Base-by-base conservation (phyloP, 2,113 vertebrate genomes). In the Herpailurus yagouaroundi region DNA sequence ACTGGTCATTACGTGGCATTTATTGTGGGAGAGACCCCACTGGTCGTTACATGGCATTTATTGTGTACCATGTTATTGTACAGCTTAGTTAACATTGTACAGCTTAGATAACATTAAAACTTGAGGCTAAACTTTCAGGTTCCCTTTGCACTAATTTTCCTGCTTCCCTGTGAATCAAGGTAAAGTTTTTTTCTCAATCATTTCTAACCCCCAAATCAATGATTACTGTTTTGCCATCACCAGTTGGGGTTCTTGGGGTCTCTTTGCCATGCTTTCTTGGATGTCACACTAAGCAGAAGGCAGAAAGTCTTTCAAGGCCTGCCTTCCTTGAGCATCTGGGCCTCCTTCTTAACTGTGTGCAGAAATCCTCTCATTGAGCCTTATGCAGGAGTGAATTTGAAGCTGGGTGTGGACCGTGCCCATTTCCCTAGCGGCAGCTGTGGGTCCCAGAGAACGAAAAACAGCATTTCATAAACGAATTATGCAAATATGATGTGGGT, bases 281-380 rank as follows among this genome's bases (percentile, higher is more conserved):
- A 8, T 1, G 1, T 68, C 64, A 66, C 63, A 15, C 12, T 60
- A 33, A 64, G 15, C 0, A 0, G 8, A 21, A 52, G 55, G 27
- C n/a, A n/a, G n/a, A 41, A 82, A 18, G 33, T 77, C 57, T 29
- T 25, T 33, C 16, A 25, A 79, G 52, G 5, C 73, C 16, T 71
- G 63, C 36, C 77, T 52, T 7, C 5, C 50, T 69, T 71, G 1
- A 9, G 80, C 60, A 16, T 7, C 5, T 0, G 48, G 27, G 21
- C 29, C 31, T 18, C 5, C 29, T 74, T 8, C 73, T 95, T 69
- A n/a, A 57, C 64, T 63, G 14, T 15, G 16, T n/a, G 33, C 10
- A 36, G 52, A 68, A 7, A 16, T 50, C 36, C 82, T 85, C 45
- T 68, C 12, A 9, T 41, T 23, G 64, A 64, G 9, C 76, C 33